Base-by-base conservation (phyloP, 2,113 vertebrate species). In the Zosterops japonicus region DNA sequence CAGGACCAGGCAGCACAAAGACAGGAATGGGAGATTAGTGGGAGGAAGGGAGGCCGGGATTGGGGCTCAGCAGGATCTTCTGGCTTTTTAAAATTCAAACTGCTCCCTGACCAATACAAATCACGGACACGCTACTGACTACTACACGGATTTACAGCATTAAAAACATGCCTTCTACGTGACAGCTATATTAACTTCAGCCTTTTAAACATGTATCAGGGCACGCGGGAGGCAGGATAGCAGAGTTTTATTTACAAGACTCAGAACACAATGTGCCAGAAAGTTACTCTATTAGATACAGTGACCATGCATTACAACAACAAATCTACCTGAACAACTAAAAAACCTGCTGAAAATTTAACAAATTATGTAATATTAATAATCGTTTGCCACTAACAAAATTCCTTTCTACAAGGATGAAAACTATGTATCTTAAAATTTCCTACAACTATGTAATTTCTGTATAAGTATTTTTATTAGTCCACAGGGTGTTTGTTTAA, bases 1-100 rank as follows among this genome's bases (percentile, higher is more conserved):
- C 97, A 97, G 98, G 97, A 98, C 98, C 97, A 97, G 97, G 98
- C 98, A 98, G 98, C 98, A 98, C 98, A 98, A 98, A 98, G 98
- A 97, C 98, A 98, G 97, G 97, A 98, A 98, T 96, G 97, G 97
- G 97, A 98, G 98, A 98, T 98, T 97, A 97, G 98, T 97, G 97
- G 97, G 98, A 79, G 76, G 76, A 79, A 79, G 76, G 76, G 76
- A 64, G 97, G 94, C 76, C 76, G 93, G 97, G 97, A 97, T 94
- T 97, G 95, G 98, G 97, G 97, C 97, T 97, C 97, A 98, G 97
- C 97, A 98, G 98, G 98, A 98, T 98, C 97, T 98, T 97, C 97
- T 95, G 94, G 97, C 98, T 98, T 98, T 98, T 98, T 98, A 98
- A 98, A 98, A 98, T 98, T 98, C 98, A 98, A 98, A 98, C 97